These are phyloP conservation scores for Apamea sordens DNA, from an alignment of 2,888 invertebrate genomes.

Conservation along the genomic window DNA sequence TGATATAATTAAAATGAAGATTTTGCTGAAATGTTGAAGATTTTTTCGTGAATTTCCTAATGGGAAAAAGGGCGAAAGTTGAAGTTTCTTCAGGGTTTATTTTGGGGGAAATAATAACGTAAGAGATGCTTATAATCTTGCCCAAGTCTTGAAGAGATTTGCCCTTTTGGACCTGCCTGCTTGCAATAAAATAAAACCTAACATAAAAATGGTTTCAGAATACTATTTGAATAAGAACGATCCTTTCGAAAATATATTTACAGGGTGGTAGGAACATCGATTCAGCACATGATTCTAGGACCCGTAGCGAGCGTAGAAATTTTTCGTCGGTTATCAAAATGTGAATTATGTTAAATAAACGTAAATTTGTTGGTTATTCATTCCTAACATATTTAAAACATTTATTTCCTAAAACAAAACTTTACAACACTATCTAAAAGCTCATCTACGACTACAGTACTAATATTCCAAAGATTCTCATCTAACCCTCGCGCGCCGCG, in stretches of 20 bases:
- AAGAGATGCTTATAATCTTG: not conserved
- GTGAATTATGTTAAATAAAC: no score
- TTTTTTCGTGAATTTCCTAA: not conserved
- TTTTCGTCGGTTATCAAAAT: no score
- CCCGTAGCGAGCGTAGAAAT: no score
- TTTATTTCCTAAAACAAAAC: not conserved
- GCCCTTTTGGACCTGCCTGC: not conserved
- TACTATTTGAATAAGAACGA: not conserved
- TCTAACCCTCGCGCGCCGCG: conserved; percentile 30
- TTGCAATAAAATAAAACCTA: conserved; percentile 13
- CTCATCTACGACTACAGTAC: not conserved
- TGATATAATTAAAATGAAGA: not conserved
- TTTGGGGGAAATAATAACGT: conserved; percentile 18
- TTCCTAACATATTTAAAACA: not conserved
- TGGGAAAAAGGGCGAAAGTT: not conserved
- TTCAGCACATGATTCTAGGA: no score
- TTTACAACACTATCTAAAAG: not conserved
- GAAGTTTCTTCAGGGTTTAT: conserved; percentile 4
- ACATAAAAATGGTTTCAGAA: conserved; percentile 3
- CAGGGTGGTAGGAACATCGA: not conserved
- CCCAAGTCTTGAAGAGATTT: not conserved
- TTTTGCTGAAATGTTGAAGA: not conserved
- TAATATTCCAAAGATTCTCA: conserved; percentile 10
- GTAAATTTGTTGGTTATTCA: not conserved
- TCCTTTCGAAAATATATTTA: not conserved